Conservation (phyloP, 2,113 vertebrate species). For the Hucho hucho region DNA sequence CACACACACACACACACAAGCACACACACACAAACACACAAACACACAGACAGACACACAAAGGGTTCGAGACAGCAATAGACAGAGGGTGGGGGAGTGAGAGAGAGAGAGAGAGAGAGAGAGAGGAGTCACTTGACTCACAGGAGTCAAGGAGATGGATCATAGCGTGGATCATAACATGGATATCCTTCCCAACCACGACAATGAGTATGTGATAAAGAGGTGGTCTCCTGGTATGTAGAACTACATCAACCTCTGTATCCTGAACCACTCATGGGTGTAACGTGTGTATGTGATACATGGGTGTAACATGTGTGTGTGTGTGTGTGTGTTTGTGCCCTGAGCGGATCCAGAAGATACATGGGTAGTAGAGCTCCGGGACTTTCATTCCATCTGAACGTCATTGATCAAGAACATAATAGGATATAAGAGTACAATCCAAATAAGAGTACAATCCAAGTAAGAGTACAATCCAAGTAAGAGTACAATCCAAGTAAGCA, state of each 20-base stretch:
- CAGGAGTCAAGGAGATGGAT: too few relatives aligned
- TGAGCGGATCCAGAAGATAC: too few relatives aligned
- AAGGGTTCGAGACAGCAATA: too few relatives aligned
- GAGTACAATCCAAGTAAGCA: constrained; percentile 53
- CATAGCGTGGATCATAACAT: neutral
- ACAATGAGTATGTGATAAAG: constrained; percentile 20
- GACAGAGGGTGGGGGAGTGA: too few relatives aligned
- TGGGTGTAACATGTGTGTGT: too few relatives aligned
- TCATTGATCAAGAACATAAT: constrained; percentile 59
- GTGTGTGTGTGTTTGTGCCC: too few relatives aligned
- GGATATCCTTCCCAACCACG: neutral
- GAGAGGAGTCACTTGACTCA: too few relatives aligned
- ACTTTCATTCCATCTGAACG: constrained; percentile 35
- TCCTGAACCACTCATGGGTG: neutral
- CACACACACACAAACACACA: too few relatives aligned
- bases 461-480: constrained; percentile 53
- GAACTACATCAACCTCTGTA: constrained; percentile 31
- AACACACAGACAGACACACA: neutral
- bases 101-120: too few relatives aligned
- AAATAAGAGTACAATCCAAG: constrained; percentile 52
- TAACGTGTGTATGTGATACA: too few relatives aligned
- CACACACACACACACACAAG: too few relatives aligned
- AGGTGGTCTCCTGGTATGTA: constrained; percentile 29
- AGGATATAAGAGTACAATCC: constrained; percentile 51
- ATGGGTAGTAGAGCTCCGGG: neutral